Percentiles rank a stretch among this genome's conserved stretches.
These are phyloP conservation scores for Porites lobata DNA, from an alignment of 92 coral and sea anemone genomes.

Conservation along the genomic window DNA sequence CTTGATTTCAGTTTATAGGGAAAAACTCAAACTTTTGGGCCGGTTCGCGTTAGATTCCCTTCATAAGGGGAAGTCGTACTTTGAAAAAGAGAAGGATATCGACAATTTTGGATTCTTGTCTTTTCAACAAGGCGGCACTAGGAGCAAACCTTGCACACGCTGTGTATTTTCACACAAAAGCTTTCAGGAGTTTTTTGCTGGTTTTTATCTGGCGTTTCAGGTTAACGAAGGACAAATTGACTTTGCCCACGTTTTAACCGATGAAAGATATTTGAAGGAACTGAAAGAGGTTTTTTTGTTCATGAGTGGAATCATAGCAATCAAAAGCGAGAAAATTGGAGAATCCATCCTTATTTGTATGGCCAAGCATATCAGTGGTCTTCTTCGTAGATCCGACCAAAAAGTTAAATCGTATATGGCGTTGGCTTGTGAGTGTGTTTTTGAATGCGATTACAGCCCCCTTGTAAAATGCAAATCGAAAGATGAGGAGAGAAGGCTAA, in stretches of 20 bases:
- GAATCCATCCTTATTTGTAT: neutral
- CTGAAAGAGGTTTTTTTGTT: neutral
- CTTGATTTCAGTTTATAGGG: neutral
- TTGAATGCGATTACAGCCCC: no score
- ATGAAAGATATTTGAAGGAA: neutral
- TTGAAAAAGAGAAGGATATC: neutral
- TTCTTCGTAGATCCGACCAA: neutral
- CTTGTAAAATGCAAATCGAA: no score
- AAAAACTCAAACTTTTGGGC: neutral
- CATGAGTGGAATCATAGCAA: neutral
- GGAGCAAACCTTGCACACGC: neutral
- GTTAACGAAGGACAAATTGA: neutral
- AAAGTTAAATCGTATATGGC: neutral
- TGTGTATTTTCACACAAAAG: neutral
- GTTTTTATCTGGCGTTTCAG: neutral
- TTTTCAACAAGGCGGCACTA: neutral
- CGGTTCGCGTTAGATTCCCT: neutral
- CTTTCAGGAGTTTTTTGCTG: neutral
- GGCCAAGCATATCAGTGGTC: neutral
- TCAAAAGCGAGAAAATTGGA: neutral
- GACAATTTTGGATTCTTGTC: neutral
- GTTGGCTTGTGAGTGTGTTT: neutral
- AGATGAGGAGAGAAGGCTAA: no score
- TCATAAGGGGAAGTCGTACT: neutral
- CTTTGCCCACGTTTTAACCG: neutral